Percentiles rank a stretch among this genome's conserved stretches.
Conservation (phyloP, 92 coral and sea anemone genomes). For the Meandrina meandrites region DNA sequence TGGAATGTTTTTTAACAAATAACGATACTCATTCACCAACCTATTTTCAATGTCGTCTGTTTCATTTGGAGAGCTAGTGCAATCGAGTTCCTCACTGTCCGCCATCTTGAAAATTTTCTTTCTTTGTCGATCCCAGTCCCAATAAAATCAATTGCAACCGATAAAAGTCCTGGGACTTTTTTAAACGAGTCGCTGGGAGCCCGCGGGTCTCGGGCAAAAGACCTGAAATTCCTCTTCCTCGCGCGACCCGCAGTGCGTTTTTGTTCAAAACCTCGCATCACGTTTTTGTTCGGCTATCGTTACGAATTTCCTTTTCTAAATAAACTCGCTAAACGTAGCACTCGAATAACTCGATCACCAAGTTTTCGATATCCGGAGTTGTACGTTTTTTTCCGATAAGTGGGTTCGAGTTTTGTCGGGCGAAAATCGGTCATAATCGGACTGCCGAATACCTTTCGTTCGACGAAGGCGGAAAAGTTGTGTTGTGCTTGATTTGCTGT, state of each 20-base stretch:
- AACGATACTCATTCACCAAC: background rate
- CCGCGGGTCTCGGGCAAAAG: too few relatives aligned
- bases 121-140: conserved; percentile 6
- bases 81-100: conserved; percentile 33
- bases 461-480: background rate
- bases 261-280: too few relatives aligned
- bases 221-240: too few relatives aligned
- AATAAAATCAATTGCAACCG: background rate
- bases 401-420: background rate
- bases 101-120: conserved; percentile 49
- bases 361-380: background rate
- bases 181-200: too few relatives aligned
- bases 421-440: background rate
- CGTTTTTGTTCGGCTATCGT: background rate
- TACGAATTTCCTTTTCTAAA: background rate
- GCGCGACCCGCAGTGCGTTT: background rate
- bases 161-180: background rate
- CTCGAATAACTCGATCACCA: background rate
- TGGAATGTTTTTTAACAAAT: background rate
- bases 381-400: background rate
- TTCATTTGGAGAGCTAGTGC: background rate
- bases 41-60: conserved; percentile 28
- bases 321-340: background rate
- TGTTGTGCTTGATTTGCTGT: conserved; percentile 2
- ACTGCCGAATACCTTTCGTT: background rate